Evolutionary conservation across 2,113 vertebrate genomes (phyloP), one percentile per base, ranked within the genome.

Genomic region (Acinonyx jubatus): DNA sequence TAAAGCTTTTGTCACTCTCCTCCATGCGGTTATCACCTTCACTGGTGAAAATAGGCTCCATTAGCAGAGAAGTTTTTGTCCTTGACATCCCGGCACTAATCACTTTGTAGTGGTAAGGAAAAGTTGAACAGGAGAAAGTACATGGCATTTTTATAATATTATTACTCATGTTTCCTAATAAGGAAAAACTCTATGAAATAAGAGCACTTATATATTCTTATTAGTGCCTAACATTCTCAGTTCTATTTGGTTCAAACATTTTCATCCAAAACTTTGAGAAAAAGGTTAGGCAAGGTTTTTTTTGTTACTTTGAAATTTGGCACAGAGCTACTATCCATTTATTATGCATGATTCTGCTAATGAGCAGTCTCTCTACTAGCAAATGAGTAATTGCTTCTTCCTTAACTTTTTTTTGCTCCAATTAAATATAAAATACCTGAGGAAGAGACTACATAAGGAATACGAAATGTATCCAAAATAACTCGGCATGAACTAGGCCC

Each of bases 1-100:
- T 96, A 90, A 91, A 79, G 97, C 83, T 89, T 98, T 93, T 95
- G 63, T 87, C 85, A 91, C 7, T 52, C 12, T 93, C 95, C 79
- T 96, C 79, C 80, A 52, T 90, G 84, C 95, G 98, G 97, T 98
- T 98, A 98, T 98, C 98, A 93, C 96, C 89, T 97, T 94, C 84
- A 94, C 63, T 97, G 86, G 65, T 95, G 94, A 98, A 97, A 97
- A 83, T 66, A 97, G 78, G 48, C 48, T 96, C 66, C 79, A 96
- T 98, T 90, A 18, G 63, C 91, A 96, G 96, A 84, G 69, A 86
- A 97, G 80, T 97, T 84, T 89, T 98, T 98, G 94, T 74, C 87
- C 78, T 41, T 97, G 95, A 98, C 89, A 97, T 96, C 63, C 25
- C 81, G 91, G 91, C 96, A 27, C 33, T 94, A 86, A 97, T 89